Conservation (phyloP, 2,113 vertebrate genomes). For the Caretta caretta region DNA sequence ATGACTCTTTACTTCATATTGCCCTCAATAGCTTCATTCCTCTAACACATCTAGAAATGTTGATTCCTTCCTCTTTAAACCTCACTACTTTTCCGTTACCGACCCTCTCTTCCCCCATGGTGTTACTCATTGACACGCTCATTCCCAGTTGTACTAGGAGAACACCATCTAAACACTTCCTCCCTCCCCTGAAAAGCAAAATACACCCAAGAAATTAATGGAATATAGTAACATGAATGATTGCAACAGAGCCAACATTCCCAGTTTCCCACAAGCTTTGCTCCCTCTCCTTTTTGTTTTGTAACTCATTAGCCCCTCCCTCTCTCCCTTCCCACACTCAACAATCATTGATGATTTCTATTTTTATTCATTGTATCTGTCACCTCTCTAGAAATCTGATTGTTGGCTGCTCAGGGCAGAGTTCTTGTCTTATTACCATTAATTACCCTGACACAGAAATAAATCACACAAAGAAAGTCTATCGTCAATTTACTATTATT, state of each 20-base stretch:
- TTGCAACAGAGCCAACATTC: background rate
- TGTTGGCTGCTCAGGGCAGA: background rate
- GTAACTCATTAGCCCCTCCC: background rate
- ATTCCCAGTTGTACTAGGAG: background rate
- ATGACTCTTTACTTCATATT: background rate
- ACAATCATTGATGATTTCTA: background rate
- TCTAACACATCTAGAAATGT: background rate
- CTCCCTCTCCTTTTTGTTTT: background rate
- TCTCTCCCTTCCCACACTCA: fast-evolving
- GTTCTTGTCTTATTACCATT: background rate
- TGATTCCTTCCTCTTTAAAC: background rate
- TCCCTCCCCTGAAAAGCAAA: background rate
- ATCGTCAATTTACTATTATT: background rate
- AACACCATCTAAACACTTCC: background rate
- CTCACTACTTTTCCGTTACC: background rate
- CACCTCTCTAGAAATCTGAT: background rate
- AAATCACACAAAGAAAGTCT: background rate
- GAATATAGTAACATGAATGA: background rate
- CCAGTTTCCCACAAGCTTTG: background rate
- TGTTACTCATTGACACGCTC: background rate
- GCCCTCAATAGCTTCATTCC: fast-evolving
- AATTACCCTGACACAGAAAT: background rate
- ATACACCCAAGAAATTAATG: background rate
- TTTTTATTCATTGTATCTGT: background rate
- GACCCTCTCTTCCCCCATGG: no score